Evolutionary conservation across 2,113 vertebrate species (phyloP).

Genomic region (Charina bottae): DNA sequence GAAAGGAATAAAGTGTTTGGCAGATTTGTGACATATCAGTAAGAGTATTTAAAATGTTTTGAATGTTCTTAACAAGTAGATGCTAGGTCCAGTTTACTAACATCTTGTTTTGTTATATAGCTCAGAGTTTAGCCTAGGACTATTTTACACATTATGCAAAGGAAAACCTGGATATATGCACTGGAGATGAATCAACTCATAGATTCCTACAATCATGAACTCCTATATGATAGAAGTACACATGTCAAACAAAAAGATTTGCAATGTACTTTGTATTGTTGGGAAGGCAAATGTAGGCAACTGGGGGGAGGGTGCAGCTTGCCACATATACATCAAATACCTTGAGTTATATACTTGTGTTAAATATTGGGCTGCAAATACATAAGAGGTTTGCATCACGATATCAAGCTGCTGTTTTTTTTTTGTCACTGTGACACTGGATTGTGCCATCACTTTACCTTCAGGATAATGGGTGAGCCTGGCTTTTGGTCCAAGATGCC

Average conservation of each 20-base stretch:
- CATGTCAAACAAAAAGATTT: background rate
- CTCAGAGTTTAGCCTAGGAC: background rate
- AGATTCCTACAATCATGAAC: background rate
- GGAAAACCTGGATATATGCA: background rate
- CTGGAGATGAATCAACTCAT: background rate
- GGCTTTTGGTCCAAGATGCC: slow-evolving; percentile 96
- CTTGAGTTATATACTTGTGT: background rate
- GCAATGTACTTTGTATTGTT: background rate
- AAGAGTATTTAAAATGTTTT: background rate
- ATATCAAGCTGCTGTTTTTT: background rate
- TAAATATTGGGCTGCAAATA: background rate
- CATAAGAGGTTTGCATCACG: background rate
- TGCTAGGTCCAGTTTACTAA: background rate
- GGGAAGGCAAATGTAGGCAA: background rate
- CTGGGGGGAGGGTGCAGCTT: background rate
- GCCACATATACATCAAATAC: background rate
- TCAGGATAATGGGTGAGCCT: slow-evolving; percentile 94
- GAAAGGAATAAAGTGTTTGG: background rate
- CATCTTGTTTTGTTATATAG: background rate
- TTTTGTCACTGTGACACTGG: background rate
- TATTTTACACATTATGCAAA: background rate
- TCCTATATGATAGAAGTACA: background rate
- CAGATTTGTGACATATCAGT: background rate
- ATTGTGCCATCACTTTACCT: slow-evolving; percentile 74
- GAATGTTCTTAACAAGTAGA: background rate